These are phyloP conservation scores for Zaprionus taronus DNA, from an alignment of 1,140 invertebrate genomes.

Conservation along the genomic window DNA sequence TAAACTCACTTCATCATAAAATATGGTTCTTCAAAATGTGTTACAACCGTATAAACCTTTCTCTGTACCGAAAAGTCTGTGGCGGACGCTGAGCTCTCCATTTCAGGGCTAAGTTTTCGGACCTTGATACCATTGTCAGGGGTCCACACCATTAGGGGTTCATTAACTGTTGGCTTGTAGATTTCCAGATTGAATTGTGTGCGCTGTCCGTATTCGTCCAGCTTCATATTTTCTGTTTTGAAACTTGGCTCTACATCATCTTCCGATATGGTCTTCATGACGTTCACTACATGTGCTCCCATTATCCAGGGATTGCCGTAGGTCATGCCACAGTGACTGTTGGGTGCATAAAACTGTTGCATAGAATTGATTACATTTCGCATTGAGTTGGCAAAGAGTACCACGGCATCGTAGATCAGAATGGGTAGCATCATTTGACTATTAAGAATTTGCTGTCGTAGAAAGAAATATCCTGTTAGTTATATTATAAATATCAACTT, in stretches of 20 bases:
- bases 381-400: constrained; percentile 88
- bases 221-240: constrained; percentile 86
- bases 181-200: constrained; percentile 91
- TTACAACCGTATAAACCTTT: constrained; percentile 69
- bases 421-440: constrained; percentile 75
- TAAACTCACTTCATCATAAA: constrained; percentile 76
- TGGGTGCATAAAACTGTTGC: constrained; percentile 61
- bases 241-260: constrained; percentile 76
- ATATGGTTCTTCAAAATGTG: constrained; percentile 75
- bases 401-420: constrained; percentile 89
- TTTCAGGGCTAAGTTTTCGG: constrained; percentile 42
- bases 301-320: constrained; percentile 58
- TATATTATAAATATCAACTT: neutral
- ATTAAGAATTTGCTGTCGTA: constrained; percentile 58
- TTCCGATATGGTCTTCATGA: constrained; percentile 80
- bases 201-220: constrained; percentile 89
- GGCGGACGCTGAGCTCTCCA: constrained; percentile 32
- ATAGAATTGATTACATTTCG: constrained; percentile 63
- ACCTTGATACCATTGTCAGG: constrained; percentile 62
- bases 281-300: constrained; percentile 62
- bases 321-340: constrained; percentile 46
- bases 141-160: constrained; percentile 74
- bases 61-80: constrained; percentile 71
- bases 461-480: constrained; percentile 75
- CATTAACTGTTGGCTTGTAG: constrained; percentile 85